Evolutionary conservation across 30 jellyfish, hydroid and myxozoan genomes (phyloP).

Genomic region (Clytia hemisphaerica): DNA sequence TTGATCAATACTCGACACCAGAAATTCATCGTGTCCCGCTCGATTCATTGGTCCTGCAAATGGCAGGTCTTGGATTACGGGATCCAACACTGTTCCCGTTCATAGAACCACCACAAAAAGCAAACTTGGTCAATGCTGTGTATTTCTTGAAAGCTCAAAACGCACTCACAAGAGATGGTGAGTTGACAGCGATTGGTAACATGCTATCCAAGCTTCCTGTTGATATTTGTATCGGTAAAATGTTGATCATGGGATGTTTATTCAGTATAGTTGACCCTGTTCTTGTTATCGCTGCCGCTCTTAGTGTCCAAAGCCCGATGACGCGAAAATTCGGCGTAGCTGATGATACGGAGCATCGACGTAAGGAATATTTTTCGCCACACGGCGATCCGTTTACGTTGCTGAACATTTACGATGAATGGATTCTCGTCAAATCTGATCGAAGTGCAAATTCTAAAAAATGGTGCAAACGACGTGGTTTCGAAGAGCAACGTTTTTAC

Average conservation of each 20-base stretch:
- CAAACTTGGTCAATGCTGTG: constrained; percentile 72
- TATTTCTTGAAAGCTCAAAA: constrained; percentile 58
- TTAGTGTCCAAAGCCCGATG: constrained; percentile 91
- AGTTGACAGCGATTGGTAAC: constrained; percentile 75
- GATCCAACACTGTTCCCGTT: constrained; percentile 85
- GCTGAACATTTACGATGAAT: constrained; percentile 77
- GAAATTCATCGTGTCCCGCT: constrained; percentile 95
- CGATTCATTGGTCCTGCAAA: constrained; percentile 81
- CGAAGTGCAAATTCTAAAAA: constrained; percentile 55
- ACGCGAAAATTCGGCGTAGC: constrained; percentile 65
- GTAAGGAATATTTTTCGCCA: constrained; percentile 65
- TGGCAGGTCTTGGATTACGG: constrained; percentile 91
- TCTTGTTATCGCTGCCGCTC: constrained; percentile 83
- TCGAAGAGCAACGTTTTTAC: constrained; percentile 94
- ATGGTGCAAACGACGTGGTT: constrained; percentile 91
- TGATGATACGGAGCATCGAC: constrained; percentile 66
- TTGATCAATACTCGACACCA: constrained; percentile 89
- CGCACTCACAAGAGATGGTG: constrained; percentile 70
- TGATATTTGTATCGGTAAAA: constrained; percentile 84
- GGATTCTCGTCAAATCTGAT: constrained; percentile 80
- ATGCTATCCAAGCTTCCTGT: constrained; percentile 93
- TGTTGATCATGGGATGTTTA: constrained; percentile 88
- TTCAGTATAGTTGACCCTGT: constrained; percentile 85
- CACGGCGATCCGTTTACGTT: constrained; percentile 96
- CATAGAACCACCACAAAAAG: constrained; percentile 83